Base-by-base conservation (phyloP, 2,888 invertebrate species). In the Cheiracanthium punctorium region DNA sequence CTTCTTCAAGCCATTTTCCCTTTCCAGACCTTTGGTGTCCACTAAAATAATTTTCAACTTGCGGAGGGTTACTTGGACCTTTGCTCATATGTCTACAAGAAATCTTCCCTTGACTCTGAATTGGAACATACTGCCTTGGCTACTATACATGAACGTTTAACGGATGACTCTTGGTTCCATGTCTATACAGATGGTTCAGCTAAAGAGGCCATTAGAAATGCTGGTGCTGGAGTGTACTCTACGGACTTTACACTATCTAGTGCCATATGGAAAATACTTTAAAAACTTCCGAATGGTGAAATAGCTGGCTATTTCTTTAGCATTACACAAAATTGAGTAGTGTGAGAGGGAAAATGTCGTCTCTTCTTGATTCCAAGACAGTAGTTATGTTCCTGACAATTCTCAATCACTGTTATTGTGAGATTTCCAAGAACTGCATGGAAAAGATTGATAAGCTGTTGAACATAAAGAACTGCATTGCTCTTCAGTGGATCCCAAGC, bases 261-360 rank as follows among this genome's bases (percentile, higher is more conserved):
- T 0, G 32, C 29, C 24, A 7, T 76, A n/a, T 41, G 65, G 37
- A 64, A 75, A 37, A 64, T 1, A 65, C 24, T 75, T 33, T 37
- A 29, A 65, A 4, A 37, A 65, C 14, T 75, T 20, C 28, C n/a
- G n/a, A 41, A 65, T 29, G 41, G 8, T 1, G 52, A 73, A 58
- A 73, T 73, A 73, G 29, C 52, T 5, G 58, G n/a, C 73, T 10
- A 58, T 58, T 32, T 73, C 52, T 20, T 58, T 73, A 32, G 30
- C 2, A 17, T 20, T 33, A 1, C 52, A 73, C 14, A 52, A 32
- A 30, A 24, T 30, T 20, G 33, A 73, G 14, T 30, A 32, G 5
- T n/a, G 73, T 58, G n/a, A 20, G 32, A 58, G 28, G 29, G 58
- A 30, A 52, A 73, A 73, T 52, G 32, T 32, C 32, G 32, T 10